A percentile compares a stretch with the other conserved stretches of the same genome.
Conservation (phyloP, 1,140 invertebrate genomes). For the Dolichoris vasculosae region DNA sequence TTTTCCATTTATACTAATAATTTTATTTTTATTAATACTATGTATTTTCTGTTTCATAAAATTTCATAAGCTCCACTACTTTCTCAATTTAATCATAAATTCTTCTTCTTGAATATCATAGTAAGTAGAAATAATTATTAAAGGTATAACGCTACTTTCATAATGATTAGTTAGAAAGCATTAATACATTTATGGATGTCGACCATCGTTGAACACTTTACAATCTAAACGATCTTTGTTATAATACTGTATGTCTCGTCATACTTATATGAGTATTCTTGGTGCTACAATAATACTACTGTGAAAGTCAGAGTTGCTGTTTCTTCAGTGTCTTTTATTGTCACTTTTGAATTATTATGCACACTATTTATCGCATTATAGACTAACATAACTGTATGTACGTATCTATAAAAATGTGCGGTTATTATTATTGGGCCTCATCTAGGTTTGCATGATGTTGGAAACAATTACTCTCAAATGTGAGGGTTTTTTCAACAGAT, state of each 20-base stretch:
- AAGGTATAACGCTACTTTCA: background rate
- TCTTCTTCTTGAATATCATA: background rate
- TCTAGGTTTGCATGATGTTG: too few species aligned
- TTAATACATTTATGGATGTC: background rate
- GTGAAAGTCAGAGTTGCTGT: too few species aligned
- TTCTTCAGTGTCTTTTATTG: too few species aligned
- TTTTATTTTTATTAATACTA: too few species aligned
- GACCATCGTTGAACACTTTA: background rate
- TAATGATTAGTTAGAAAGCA: conserved; percentile 25
- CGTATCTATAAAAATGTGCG: background rate
- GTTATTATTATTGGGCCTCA: too few species aligned
- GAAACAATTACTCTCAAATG: too few species aligned
- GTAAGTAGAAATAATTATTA: too few species aligned
- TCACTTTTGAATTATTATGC: background rate
- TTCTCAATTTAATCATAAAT: background rate
- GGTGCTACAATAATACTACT: too few species aligned
- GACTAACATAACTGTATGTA: background rate
- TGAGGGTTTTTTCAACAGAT: too few species aligned
- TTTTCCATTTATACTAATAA: too few species aligned
- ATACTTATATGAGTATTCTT: conserved; percentile 1
- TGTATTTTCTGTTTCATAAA: too few species aligned
- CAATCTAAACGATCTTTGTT: conserved; percentile 10
- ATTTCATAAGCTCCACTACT: conserved; percentile 3
- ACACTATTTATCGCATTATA: background rate
- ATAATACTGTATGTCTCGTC: conserved; percentile 4